Base-by-base conservation (phyloP, 2,888 invertebrate species). In the Ditylenchus weischeri region DNA sequence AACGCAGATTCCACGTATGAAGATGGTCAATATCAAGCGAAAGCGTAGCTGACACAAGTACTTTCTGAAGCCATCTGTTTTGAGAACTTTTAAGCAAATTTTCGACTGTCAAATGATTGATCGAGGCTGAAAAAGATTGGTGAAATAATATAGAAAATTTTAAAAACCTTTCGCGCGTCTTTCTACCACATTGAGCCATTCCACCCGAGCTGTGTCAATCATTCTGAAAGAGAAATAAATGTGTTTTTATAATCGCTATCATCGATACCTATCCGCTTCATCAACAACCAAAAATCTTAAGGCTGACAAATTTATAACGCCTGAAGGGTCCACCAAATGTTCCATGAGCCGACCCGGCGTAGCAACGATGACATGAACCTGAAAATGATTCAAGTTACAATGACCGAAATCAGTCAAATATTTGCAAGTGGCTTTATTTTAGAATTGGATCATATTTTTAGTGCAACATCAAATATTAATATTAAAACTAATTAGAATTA, bases 291-390 rank as follows among this genome's bases (percentile, higher is more conserved):
- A 49, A 54, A 71, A 79, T 61, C 79, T 65, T 10, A 79, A 70
- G 59, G 68, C 88, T 88, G 82, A 92, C 90, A 21, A 91, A 91
- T 81, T 89, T 86, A 79, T 62, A 21, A 60, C 19, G 18, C 69
- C 59, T 51, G 65, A 19, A 0, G 92, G 92, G 73, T 88, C 88
- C 83, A 90, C 89, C 70, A 96, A 86, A 84, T 96, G 95, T 83
- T 94, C 93, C 0, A 94, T 90, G 64, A 96, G 85, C 67, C 95
- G 88, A 18, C 94, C 94, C 38, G 94, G 92, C 19, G 96, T 96
- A 62, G 93, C 91, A 0, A 96, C 88, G 64, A 95, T 86, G 75
- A 96, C 90, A 83, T 96, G 93, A 35, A 83, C 84, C 59, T 43
- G 29, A 29, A 29, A 29, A 29, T 29, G 29, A 29, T 29, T n/a